phyloP scores from a whole-genome alignment of 2,113 vertebrate genomes.

The Euleptes europaea region DNA sequence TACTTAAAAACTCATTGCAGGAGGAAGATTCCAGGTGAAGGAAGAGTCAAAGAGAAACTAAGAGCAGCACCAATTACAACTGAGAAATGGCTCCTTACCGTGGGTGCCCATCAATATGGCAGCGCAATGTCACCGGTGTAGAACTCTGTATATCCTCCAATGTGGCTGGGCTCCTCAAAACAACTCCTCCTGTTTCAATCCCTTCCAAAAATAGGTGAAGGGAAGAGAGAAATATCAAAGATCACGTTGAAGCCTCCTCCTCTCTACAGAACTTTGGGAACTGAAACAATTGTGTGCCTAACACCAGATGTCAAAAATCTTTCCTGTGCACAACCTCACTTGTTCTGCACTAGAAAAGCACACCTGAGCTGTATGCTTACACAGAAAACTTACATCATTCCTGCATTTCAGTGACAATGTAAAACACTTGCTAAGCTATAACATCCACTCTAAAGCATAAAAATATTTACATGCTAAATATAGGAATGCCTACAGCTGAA shows the following conservation, averaged over 20 bases:
- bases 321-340: too few relatives aligned
- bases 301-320: not conserved
- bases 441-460: not conserved
- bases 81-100: constrained; percentile 79
- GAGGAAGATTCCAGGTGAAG: constrained; percentile 37
- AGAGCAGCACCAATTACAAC: too few relatives aligned
- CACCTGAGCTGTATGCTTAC: not conserved
- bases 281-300: not conserved
- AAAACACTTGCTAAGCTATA: not conserved
- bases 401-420: not conserved
- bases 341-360: too few relatives aligned
- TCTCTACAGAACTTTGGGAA: not conserved
- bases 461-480: not conserved
- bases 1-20: constrained; percentile 45
- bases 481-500: not conserved
- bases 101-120: constrained; percentile 94
- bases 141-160: constrained; percentile 88
- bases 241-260: not conserved
- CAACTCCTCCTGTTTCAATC: constrained; percentile 90
- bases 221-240: not conserved
- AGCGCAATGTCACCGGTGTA: constrained; percentile 83
- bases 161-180: constrained; percentile 85
- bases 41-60: not conserved
- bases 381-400: not conserved
- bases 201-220: constrained; percentile 68